Evolutionary conservation across 2,888 invertebrate genomes (phyloP).

Genomic region (Drosophila sordidapex): DNA sequence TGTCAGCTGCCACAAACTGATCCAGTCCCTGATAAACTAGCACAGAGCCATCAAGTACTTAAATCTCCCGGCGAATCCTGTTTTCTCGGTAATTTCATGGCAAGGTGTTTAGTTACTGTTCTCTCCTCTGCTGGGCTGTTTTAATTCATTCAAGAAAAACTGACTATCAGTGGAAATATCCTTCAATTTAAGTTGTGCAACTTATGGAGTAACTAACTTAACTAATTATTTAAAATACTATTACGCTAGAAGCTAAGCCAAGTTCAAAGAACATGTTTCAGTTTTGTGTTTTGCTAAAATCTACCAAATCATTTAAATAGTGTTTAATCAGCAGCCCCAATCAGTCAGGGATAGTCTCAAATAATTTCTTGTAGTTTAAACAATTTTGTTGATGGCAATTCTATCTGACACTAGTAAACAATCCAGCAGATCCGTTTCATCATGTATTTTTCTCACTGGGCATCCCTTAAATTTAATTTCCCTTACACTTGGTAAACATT

Average conservation of each 20-base stretch:
- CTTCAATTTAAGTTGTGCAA: not conserved
- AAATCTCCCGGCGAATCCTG: conserved; percentile 31
- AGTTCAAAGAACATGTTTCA: not conserved
- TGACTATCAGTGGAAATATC: not conserved
- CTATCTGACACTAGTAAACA: not conserved
- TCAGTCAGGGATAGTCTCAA: not conserved
- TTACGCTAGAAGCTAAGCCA: not conserved
- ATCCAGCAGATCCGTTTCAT: not conserved
- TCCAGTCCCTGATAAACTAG: conserved; percentile 47
- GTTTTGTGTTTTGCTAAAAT: not conserved
- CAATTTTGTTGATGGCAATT: not conserved
- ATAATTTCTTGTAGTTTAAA: not conserved
- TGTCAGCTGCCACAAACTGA: conserved; percentile 70
- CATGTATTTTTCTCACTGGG: not conserved
- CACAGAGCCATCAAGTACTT: conserved; percentile 36
- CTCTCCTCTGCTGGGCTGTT: not conserved
- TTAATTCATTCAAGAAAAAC: not conserved
- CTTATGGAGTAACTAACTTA: not conserved
- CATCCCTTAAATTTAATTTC: not conserved
- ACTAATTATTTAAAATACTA: not conserved
- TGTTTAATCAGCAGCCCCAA: not conserved
- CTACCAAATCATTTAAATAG: not conserved
- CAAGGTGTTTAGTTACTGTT: conserved; percentile 30
- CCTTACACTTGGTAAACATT: conserved; percentile 9
- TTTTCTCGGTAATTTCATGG: conserved; percentile 42